These are phyloP conservation scores for Therioaphis trifolii DNA, from an alignment of 2,888 invertebrate species.

Conservation along the genomic window DNA sequence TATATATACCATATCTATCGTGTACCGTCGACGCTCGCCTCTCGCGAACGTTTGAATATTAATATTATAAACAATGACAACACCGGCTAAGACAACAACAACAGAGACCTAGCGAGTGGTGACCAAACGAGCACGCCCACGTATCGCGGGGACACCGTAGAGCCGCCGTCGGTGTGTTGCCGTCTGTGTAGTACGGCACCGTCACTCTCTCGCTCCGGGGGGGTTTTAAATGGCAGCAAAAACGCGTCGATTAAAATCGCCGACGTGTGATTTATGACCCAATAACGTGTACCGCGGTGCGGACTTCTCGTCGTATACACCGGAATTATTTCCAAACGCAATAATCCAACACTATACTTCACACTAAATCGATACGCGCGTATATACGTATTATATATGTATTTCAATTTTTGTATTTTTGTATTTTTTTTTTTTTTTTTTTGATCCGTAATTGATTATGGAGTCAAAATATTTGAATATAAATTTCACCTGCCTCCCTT, in stretches of 20 bases:
- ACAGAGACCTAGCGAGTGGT: no score
- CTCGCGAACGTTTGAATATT: no score
- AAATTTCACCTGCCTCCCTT: not conserved
- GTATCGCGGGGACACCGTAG: no score
- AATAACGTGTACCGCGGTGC: not conserved
- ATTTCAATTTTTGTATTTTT: no score
- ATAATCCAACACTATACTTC: conserved; percentile 27
- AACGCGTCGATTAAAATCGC: conserved; percentile 41
- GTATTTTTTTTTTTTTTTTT: not conserved
- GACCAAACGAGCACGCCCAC: no score
- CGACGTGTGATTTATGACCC: conserved; percentile 15
- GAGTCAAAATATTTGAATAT: not conserved
- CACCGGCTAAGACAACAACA: no score
- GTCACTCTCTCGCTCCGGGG: not conserved
- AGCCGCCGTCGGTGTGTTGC: no score
- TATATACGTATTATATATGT: not conserved
- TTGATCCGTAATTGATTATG: not conserved
- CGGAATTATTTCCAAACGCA: conserved; percentile 30
- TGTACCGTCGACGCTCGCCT: no score
- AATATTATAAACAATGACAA: no score
- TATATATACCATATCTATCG: no score
- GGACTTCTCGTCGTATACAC: not conserved
- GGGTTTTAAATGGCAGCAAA: not conserved
- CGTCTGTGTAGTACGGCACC: not conserved
- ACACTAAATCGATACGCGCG: not conserved